These are phyloP conservation scores for Collichthys lucidus DNA, from an alignment of 2,113 vertebrate genomes.

Conservation along the genomic window DNA sequence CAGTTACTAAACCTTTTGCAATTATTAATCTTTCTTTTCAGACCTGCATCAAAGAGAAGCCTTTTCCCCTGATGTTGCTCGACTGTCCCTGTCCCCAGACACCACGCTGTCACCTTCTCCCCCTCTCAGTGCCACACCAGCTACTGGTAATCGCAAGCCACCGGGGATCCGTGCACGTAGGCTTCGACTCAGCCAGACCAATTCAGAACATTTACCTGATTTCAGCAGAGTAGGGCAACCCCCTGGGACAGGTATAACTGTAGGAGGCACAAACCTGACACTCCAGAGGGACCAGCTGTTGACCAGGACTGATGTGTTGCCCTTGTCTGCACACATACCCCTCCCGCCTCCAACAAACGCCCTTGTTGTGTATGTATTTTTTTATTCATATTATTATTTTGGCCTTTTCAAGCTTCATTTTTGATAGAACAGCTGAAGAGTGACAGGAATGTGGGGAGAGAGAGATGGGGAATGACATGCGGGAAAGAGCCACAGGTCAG, in stretches of 20 bases:
- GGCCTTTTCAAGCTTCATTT: too few species aligned
- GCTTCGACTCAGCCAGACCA: conserved; percentile 73
- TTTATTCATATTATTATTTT: too few species aligned
- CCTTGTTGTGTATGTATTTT: background rate
- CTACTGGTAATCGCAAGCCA: conserved; percentile 42
- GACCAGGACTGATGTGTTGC: conserved; percentile 1
- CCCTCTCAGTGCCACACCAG: conserved; percentile 48
- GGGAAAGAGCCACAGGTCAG: too few species aligned
- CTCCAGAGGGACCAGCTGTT: conserved; percentile 13
- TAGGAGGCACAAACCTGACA: background rate
- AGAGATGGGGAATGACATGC: too few species aligned
- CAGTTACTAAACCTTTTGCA: background rate
- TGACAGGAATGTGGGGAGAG: too few species aligned
- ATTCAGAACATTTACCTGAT: conserved; percentile 18
- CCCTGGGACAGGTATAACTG: conserved; percentile 27
- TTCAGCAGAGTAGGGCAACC: conserved; percentile 22
- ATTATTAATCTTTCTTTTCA: conserved; percentile 50
- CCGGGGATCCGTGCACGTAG: conserved; percentile 68
- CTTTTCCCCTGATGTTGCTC: conserved; percentile 37
- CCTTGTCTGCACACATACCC: conserved; percentile 21
- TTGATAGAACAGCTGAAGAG: too few species aligned
- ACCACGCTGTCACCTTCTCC: conserved; percentile 80
- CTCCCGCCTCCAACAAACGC: conserved; percentile 39
- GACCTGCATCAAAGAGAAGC: conserved; percentile 41
- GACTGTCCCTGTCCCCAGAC: conserved; percentile 66